These are phyloP conservation scores for Pachydiplax longipennis DNA, from an alignment of 2,888 invertebrate genomes.

Conservation along the genomic window DNA sequence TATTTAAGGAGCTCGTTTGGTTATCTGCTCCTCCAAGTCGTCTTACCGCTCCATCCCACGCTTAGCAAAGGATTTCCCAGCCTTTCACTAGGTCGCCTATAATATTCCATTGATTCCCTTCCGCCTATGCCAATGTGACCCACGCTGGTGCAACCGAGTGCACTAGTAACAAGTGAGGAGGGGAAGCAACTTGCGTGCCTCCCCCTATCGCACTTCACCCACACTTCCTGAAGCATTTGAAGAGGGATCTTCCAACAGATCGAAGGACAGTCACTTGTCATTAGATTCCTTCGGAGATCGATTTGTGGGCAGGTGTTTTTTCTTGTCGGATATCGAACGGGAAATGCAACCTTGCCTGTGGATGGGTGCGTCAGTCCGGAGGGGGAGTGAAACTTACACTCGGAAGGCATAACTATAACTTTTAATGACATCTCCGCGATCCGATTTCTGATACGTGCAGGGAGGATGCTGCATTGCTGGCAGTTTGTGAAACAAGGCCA, in stretches of 20 bases:
- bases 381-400: too few species aligned
- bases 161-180: background rate
- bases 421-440: too few species aligned
- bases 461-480: too few species aligned
- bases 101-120: background rate
- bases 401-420: too few species aligned
- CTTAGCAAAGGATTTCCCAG: background rate
- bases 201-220: background rate
- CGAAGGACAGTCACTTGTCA: conserved; percentile 22
- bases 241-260: background rate
- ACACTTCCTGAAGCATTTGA: conserved; percentile 10
- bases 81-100: background rate
- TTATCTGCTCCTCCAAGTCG: too few species aligned
- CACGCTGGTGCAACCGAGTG: background rate
- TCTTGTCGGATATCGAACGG: background rate
- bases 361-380: too few species aligned
- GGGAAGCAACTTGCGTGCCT: background rate
- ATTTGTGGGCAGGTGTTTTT: background rate
- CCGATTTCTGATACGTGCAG: too few species aligned
- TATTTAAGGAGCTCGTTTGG: too few species aligned
- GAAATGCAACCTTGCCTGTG: too few species aligned
- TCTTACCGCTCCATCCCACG: background rate
- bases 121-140: background rate
- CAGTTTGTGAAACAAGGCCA: too few species aligned
- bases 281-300: conserved; percentile 19